phyloP scores from a whole-genome alignment of 2,888 invertebrate species.

The Byasa hedistus region DNA sequence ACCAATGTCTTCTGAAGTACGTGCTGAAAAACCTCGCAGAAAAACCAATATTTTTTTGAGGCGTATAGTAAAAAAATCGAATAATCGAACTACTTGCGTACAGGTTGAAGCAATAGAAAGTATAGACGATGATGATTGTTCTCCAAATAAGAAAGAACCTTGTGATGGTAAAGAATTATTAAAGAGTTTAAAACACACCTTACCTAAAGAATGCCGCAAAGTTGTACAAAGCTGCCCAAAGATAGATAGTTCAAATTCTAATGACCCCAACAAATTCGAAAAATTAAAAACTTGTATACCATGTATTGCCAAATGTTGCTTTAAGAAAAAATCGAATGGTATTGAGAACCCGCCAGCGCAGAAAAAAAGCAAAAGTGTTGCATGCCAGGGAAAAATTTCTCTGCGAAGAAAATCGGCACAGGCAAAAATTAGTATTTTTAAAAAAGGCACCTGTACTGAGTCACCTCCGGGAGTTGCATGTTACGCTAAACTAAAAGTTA shows the following conservation, averaged over 20 bases:
- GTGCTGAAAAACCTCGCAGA: conserved; percentile 13
- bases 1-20: conserved; percentile 12
- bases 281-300: conserved; percentile 4
- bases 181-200: conserved; percentile 16
- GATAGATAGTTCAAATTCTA: conserved; percentile 11
- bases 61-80: conserved; percentile 30
- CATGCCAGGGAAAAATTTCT: conserved; percentile 14
- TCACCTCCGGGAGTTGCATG: conserved; percentile 1
- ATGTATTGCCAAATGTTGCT: conserved; percentile 16
- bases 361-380: conserved; percentile 15
- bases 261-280: neutral
- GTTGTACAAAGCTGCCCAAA: conserved; percentile 13
- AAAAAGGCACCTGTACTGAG: conserved; percentile 11
- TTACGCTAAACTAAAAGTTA: conserved; percentile 12
- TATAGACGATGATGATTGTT: conserved; percentile 7
- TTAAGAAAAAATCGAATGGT: conserved; percentile 7
- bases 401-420: conserved; percentile 18
- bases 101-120: conserved; percentile 26
- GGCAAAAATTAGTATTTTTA: conserved; percentile 18
- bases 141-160: neutral
- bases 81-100: conserved; percentile 30
- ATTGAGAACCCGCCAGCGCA: neutral
- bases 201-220: conserved; percentile 20
- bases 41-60: conserved; percentile 25
- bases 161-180: conserved; percentile 5